Conservation (phyloP, 1,140 invertebrate species). For the Caerostris extrusa region DNA sequence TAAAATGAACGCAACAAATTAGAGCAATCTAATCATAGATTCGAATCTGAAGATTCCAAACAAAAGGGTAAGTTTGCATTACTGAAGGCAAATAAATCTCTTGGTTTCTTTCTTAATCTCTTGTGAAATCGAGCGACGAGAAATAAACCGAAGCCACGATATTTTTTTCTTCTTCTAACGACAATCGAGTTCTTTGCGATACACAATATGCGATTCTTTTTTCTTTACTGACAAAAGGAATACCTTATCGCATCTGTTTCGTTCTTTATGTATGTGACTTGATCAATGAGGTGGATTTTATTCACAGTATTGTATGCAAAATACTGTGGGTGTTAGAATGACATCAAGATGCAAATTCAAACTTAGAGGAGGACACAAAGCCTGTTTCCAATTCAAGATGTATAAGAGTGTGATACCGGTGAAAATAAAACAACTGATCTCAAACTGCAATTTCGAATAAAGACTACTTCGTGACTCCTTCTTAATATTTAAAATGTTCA, state of each 20-base stretch:
- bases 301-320: conserved; percentile 49
- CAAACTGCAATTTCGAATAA: conserved; percentile 57
- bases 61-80: conserved; percentile 17
- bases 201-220: background rate
- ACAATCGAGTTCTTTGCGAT: background rate
- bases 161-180: conserved; percentile 7
- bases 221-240: background rate
- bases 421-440: conserved; percentile 48
- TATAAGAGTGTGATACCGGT: background rate
- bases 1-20: conserved; percentile 31
- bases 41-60: conserved; percentile 16
- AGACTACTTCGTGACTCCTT: conserved; percentile 51
- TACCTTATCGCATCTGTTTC: conserved; percentile 1
- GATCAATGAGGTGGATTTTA: conserved; percentile 43
- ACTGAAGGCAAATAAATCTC: conserved; percentile 49
- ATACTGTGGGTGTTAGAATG: conserved; percentile 50
- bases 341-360: conserved; percentile 59
- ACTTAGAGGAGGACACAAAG: background rate
- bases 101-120: conserved; percentile 50
- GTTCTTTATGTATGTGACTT: conserved; percentile 16
- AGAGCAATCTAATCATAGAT: conserved; percentile 55
- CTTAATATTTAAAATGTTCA: conserved; percentile 28
- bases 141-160: background rate
- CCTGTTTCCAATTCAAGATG: background rate
- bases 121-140: conserved; percentile 33